phyloP scores from a whole-genome alignment of 2,113 vertebrate genomes.

The Crotalus tigris region DNA sequence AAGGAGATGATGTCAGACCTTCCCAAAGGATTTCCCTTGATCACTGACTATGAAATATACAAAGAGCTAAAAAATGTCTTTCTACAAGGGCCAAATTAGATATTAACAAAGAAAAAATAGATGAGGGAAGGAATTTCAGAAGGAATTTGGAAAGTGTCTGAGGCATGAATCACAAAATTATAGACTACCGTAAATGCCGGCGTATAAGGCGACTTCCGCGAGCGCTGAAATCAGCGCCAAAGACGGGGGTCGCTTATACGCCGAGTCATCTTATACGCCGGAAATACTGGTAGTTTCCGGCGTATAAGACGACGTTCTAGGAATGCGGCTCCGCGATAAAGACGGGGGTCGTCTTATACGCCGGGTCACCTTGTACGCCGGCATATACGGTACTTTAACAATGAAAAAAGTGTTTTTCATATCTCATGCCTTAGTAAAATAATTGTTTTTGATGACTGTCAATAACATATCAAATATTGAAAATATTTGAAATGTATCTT shows the following conservation, averaged over 20 bases:
- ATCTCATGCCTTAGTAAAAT: background rate
- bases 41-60: background rate
- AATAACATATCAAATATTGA: background rate
- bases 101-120: background rate
- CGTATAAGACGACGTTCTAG: no score
- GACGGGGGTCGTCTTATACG: no score
- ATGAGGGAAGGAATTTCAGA: background rate
- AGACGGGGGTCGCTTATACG: no score
- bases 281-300: no score
- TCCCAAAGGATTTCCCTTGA: background rate
- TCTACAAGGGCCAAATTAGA: background rate
- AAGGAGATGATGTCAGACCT: background rate
- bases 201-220: no score
- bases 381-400: background rate
- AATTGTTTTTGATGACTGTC: background rate
- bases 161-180: background rate
- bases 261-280: no score
- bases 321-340: no score
- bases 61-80: background rate
- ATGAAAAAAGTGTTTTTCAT: background rate
- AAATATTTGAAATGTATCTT: background rate
- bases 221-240: no score
- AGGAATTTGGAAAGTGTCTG: background rate
- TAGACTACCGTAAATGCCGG: background rate
- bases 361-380: no score